Percentiles rank a stretch among this genome's conserved stretches.
These are phyloP conservation scores for Dusona sp. DNA, from an alignment of 2,888 invertebrate species.

Conservation along the genomic window DNA sequence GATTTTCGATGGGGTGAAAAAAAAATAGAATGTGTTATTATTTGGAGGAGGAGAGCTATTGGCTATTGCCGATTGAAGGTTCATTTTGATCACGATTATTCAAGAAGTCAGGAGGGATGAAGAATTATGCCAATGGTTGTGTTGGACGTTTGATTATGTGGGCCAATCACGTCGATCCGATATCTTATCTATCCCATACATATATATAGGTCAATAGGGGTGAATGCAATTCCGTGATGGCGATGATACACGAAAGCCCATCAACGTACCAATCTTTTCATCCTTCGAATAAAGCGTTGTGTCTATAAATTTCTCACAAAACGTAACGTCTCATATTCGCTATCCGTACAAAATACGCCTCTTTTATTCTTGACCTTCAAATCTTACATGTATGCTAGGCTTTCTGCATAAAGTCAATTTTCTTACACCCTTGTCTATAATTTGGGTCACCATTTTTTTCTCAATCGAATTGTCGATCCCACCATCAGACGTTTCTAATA, in stretches of 20 bases:
- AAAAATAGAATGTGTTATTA: slow-evolving; percentile 13
- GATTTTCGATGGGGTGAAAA: slow-evolving; percentile 21
- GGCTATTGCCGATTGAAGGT: slow-evolving; percentile 2
- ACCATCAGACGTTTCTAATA: background rate
- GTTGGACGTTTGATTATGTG: background rate
- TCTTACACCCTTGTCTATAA: background rate
- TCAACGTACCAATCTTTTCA: slow-evolving; percentile 30
- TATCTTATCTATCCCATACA: slow-evolving; percentile 36
- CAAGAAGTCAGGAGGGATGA: background rate
- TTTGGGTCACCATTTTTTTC: background rate
- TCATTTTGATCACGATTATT: background rate
- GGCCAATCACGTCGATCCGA: slow-evolving; percentile 49
- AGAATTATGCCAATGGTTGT: slow-evolving; percentile 22
- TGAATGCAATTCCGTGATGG: slow-evolving; percentile 46
- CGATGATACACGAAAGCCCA: slow-evolving; percentile 44
- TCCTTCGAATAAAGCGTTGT: slow-evolving; percentile 12
- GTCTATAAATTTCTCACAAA: background rate
- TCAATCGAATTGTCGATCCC: background rate
- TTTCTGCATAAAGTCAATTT: slow-evolving; percentile 19
- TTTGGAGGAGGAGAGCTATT: background rate
- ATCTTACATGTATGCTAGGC: background rate
- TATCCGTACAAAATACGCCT: background rate
- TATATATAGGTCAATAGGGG: slow-evolving; percentile 21
- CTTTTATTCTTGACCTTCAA: background rate
- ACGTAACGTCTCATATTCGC: background rate